Base-by-base conservation (phyloP, 2,888 invertebrate species). In the Stenoptilia bipunctidactyla region DNA sequence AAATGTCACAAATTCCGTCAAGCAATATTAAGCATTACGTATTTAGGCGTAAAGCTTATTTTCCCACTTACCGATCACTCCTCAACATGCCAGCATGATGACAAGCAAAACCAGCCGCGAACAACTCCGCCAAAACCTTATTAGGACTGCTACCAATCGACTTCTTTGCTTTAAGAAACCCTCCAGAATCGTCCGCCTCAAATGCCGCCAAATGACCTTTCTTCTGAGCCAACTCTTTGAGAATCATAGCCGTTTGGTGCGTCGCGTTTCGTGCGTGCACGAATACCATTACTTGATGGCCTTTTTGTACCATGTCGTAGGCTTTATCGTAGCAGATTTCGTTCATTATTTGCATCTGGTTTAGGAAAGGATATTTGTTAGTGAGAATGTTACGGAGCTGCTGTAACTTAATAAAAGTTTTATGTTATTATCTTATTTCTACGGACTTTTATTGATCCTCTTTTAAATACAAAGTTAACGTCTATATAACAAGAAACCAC, bases 221-320 rank as follows among this genome's bases (percentile, higher is more conserved):
- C 55, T 91, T 89, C 38, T 89, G 87, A 0, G 97, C 96, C 45
- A 92, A 69, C 53, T 97, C 96, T 44, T 92, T 89, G 1, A 99
- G 70, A 1, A 90, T 87, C 53, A 90, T 90, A 0, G 98, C 98
- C 0, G 96, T 94, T 40, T 92, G 87, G 25, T 94, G 91, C 0
- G 99, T 99, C 8, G 97, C 96, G 84, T 98, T 98, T 15, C 99
- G 88, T 0, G 98, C 97, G 72, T 99, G 98, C 0, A 99, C 98
- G 71, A 99, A 99, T 1, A 99, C 96, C 96, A 99, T 97, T 0
- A 95, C 93, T 85, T 99, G 99, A 66, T 98, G 94, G 0, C 95
- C 97, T 51, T 92, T 89, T 51, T 87, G 89, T 1, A 96, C 92
- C 90, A 94, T 92, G 13, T 93, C 90, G 0, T 89, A 56, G 0